phyloP scores from a whole-genome alignment of 1,140 invertebrate genomes.

The Danaus melanippus region DNA sequence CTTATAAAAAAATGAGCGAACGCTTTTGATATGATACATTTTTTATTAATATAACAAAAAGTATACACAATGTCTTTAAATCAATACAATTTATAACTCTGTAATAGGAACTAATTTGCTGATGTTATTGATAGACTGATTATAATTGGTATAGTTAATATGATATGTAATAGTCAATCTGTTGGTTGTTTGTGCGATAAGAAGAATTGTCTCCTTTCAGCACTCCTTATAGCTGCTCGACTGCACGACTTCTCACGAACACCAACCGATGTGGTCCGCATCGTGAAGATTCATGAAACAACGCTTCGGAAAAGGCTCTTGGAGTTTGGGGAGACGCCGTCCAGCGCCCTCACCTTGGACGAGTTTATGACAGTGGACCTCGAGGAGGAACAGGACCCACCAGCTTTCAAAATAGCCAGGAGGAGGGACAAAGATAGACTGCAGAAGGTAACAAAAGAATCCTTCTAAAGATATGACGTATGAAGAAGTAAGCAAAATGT shows the following conservation, averaged over 20 bases:
- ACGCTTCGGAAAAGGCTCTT: conserved; percentile 92
- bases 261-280: conserved; percentile 91
- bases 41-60: too few relatives aligned
- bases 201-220: conserved; percentile 70
- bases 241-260: conserved; percentile 93
- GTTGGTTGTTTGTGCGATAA: background rate
- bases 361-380: conserved; percentile 98
- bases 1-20: too few relatives aligned
- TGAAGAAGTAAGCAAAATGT: too few relatives aligned
- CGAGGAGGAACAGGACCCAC: conserved; percentile 97
- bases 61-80: too few relatives aligned
- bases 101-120: too few relatives aligned
- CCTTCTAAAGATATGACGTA: too few relatives aligned
- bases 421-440: conserved; percentile 88
- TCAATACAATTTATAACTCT: too few relatives aligned
- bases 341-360: conserved; percentile 90
- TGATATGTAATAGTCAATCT: too few relatives aligned
- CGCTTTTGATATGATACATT: too few relatives aligned
- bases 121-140: too few relatives aligned
- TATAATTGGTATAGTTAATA: too few relatives aligned
- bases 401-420: conserved; percentile 91
- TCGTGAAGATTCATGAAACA: conserved; percentile 96
- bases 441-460: conserved; percentile 74
- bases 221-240: conserved; percentile 92
- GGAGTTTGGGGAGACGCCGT: conserved; percentile 97